Percentiles rank a stretch among this genome's conserved stretches.
Conservation (phyloP, 1,140 invertebrate genomes). For the Nixonia krombeini region DNA sequence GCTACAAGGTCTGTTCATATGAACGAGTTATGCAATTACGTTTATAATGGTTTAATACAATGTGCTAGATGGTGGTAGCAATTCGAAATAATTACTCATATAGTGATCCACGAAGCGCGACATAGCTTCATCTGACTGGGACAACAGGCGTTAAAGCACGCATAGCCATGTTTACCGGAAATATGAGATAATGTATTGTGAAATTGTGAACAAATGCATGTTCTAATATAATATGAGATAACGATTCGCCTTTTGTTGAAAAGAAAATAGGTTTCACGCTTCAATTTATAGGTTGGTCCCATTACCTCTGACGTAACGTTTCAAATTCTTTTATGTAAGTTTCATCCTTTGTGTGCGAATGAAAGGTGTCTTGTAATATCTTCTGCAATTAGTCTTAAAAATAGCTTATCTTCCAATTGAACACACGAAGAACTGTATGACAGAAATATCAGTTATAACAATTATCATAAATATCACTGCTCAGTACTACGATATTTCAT, state of each 20-base stretch:
- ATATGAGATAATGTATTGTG: slow-evolving; percentile 24
- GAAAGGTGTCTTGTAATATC: too few relatives aligned
- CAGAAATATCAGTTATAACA: too few relatives aligned
- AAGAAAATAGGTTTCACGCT: slow-evolving; percentile 19
- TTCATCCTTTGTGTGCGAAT: too few relatives aligned
- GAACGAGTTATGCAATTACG: slow-evolving; percentile 38
- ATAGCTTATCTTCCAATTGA: too few relatives aligned
- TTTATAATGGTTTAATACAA: slow-evolving; percentile 42
- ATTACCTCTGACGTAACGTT: slow-evolving; percentile 4
- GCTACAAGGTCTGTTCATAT: slow-evolving; percentile 33
- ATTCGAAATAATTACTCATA: slow-evolving; percentile 37
- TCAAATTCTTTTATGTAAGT: not conserved
- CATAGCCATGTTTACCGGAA: slow-evolving; percentile 33
- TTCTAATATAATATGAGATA: slow-evolving; percentile 31
- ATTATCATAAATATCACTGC: too few relatives aligned
- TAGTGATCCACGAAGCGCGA: slow-evolving; percentile 35
- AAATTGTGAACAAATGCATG: slow-evolving; percentile 19
- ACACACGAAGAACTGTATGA: too few relatives aligned
- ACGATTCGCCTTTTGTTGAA: slow-evolving; percentile 24
- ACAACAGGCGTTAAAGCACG: slow-evolving; percentile 15
- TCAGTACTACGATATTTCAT: too few relatives aligned
- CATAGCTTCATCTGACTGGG: slow-evolving; percentile 24
- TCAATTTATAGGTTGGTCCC: slow-evolving; percentile 17
- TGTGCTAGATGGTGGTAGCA: slow-evolving; percentile 36
- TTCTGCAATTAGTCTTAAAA: too few relatives aligned